These are phyloP conservation scores for Axis porcinus DNA, from an alignment of 2,113 vertebrate species.

Conservation along the genomic window DNA sequence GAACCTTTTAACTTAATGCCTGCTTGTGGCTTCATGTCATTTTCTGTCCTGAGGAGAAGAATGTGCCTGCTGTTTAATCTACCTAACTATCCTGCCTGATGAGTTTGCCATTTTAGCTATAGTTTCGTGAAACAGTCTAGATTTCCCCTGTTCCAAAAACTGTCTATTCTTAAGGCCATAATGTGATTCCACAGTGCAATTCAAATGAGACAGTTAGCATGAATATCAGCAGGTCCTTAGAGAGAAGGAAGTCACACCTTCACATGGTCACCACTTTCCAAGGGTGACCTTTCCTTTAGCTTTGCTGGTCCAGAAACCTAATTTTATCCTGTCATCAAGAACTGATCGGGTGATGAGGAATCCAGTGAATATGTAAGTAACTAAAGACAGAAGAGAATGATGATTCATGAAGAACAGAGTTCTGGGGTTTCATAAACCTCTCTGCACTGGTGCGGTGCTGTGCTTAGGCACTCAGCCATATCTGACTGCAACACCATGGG, in stretches of 20 bases:
- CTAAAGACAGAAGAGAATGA: not conserved
- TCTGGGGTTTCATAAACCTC: not conserved
- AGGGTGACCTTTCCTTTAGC: not conserved
- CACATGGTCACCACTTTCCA: not conserved
- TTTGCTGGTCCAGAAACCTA: not conserved
- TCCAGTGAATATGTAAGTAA: not conserved
- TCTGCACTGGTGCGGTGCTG: not conserved
- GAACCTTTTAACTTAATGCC: slow-evolving; percentile 40
- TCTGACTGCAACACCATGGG: not conserved
- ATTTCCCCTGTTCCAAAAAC: not conserved
- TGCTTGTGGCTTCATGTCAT: slow-evolving; percentile 18
- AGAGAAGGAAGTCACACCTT: not conserved
- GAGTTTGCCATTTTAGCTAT: not conserved
- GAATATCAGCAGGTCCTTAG: not conserved
- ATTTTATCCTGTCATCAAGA: not conserved
- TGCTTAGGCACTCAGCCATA: not conserved
- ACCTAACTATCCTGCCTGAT: not conserved
- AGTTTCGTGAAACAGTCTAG: not conserved
- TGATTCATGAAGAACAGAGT: not conserved
- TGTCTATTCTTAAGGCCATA: not conserved
- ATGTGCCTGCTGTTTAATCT: slow-evolving; percentile 47
- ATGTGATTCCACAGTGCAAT: not conserved
- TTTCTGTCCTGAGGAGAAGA: slow-evolving; percentile 35
- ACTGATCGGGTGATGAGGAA: not conserved
- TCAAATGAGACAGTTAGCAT: not conserved